phyloP scores from a whole-genome alignment of 2,888 invertebrate species.

The Cheilosia vernalis region DNA sequence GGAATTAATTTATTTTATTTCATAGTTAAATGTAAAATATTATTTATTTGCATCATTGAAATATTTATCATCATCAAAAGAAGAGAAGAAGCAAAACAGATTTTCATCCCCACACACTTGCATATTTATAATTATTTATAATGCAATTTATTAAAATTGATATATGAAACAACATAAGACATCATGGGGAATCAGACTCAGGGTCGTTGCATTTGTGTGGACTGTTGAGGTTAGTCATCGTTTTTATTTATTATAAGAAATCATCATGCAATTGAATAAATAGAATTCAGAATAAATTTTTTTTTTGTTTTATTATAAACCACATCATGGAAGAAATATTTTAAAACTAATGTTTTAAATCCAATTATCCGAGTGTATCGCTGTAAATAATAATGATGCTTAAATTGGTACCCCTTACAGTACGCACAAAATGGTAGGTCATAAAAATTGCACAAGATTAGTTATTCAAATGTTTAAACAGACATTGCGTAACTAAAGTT shows the following conservation, averaged over 20 bases:
- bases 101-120: conserved; percentile 41
- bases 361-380: too few species aligned
- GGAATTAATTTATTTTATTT: conserved; percentile 65
- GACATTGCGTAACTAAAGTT: too few species aligned
- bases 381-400: too few species aligned
- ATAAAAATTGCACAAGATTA: too few species aligned
- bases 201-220: conserved; percentile 56
- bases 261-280: conserved; percentile 72
- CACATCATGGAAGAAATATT: too few species aligned
- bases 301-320: not conserved
- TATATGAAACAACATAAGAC: conserved; percentile 17
- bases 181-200: conserved; percentile 44
- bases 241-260: conserved; percentile 27
- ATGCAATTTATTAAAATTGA: conserved; percentile 30
- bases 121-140: conserved; percentile 6
- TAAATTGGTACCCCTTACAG: too few species aligned
- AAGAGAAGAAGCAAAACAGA: conserved; percentile 10
- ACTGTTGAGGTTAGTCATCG: conserved; percentile 36
- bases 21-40: conserved; percentile 49
- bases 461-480: too few species aligned
- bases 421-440: too few species aligned
- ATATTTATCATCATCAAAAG: conserved; percentile 42
- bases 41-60: conserved; percentile 64
- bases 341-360: too few species aligned
- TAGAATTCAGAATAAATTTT: conserved; percentile 58